Evolutionary conservation across 2,113 vertebrate genomes (phyloP).

Genomic region (Potamarius usumacintae): DNA sequence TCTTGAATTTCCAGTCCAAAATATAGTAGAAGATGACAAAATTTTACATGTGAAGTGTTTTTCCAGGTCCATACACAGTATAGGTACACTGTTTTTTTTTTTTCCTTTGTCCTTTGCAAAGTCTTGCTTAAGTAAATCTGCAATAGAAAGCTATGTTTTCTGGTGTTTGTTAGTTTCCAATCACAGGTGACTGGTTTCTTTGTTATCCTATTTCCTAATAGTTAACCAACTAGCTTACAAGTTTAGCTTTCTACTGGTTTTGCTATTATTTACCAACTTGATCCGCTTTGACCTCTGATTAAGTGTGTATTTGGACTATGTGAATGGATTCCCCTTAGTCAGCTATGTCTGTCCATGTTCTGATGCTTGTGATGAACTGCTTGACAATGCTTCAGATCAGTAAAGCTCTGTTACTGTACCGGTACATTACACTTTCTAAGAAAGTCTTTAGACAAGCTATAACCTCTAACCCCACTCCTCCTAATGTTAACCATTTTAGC

Average conservation of each 20-base stretch:
- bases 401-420: background rate
- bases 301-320: background rate
- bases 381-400: background rate
- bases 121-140: no score
- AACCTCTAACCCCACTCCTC: background rate
- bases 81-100: no score
- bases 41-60: no score
- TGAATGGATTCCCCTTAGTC: background rate
- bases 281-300: no score
- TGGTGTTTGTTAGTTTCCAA: background rate
- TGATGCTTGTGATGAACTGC: background rate
- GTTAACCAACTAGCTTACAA: background rate
- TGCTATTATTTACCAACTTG: no score
- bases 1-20: no score
- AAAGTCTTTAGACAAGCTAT: background rate
- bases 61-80: no score
- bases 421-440: background rate
- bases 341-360: background rate
- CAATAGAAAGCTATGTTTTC: no score
- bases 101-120: no score
- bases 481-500: background rate
- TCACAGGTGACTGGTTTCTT: background rate
- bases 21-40: no score
- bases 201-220: background rate
- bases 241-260: no score